Base-by-base conservation (phyloP, 30 jellyfish, hydroid and myxozoan species). In the Cassiopea xamachana region DNA sequence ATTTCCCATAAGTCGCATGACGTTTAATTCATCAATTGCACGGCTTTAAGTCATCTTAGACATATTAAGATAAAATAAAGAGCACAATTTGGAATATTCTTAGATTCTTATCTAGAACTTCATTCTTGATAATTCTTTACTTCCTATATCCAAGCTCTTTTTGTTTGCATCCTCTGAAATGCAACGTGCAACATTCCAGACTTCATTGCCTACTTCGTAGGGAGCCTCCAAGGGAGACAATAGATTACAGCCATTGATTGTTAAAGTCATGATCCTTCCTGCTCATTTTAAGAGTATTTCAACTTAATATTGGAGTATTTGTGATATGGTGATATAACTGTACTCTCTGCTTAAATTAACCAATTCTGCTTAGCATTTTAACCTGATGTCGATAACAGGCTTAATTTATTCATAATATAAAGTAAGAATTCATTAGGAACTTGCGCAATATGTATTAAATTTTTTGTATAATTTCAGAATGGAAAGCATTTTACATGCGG, bases 401-500 rank as follows among this genome's bases (percentile, higher is more conserved):
- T 71, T 71, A 71, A 10, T 19, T 43, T 71, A 51, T 43, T 71
- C 27, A 13, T 55, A 71, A 8, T n/a, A 4, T 3, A 5, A 71
- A 71, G 27, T 43, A 71, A 16, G 51, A 27, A 14, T 71, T 43
- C 51, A 5, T 71, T 55, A 1, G 18, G 7, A 55, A 71, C 10
- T 71, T 9, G 2, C 55, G 51, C 17, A 71, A 43, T 16, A 71
- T 71, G 7, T 1, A 12, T 2, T 71, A 7, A 7, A 12, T 83
- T 71, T 50, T 55, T 47, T 64, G 47, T 39, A 16, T 9, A 4
- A 12, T 84, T 85, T 43, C 84, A 91, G 94, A 50, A 43, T 60
- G 97, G 94, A 46, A 91, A 91, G 61, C 94, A 91, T 67, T 91
- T 91, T 79, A 79, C 92, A 44, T 91, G 97, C 60, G 94, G 97